A percentile compares a stretch with the other conserved stretches of the same genome.
These are phyloP conservation scores for Torymus texanus DNA, from an alignment of 2,888 invertebrate species.

Conservation along the genomic window DNA sequence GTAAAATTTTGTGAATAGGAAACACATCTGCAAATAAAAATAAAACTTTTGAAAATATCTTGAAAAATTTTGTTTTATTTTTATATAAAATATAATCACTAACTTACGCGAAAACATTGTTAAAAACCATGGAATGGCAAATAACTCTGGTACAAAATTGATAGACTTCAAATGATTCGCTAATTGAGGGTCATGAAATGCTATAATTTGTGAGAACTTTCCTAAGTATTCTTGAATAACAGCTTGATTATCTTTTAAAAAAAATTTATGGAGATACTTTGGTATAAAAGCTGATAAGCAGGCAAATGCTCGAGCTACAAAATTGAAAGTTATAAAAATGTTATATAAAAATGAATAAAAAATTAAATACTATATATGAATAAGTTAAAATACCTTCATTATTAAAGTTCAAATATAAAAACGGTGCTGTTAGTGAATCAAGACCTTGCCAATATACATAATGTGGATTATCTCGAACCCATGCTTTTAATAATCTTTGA, in stretches of 20 bases:
- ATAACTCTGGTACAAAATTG: slow-evolving; percentile 96
- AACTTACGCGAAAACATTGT: slow-evolving; percentile 98
- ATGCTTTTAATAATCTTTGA: slow-evolving; percentile 95
- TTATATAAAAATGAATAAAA: neutral
- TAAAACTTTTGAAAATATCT: neutral
- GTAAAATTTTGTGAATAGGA: slow-evolving; percentile 97
- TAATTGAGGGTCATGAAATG: slow-evolving; percentile 95
- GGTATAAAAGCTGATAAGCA: slow-evolving; percentile 97
- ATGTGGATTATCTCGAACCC: slow-evolving; percentile 94
- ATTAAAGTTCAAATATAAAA: slow-evolving; percentile 96
- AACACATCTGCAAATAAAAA: slow-evolving; percentile 88
- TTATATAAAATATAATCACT: neutral
- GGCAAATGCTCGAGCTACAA: slow-evolving; percentile 92
- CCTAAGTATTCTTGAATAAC: slow-evolving; percentile 98
- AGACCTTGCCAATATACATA: slow-evolving; percentile 99
- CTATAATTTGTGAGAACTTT: slow-evolving; percentile 96
- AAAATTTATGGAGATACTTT: slow-evolving; percentile 97
- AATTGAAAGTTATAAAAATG: slow-evolving; percentile 59
- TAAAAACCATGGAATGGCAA: slow-evolving; percentile 99
- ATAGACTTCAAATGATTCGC: slow-evolving; percentile 94
- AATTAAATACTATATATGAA: slow-evolving; percentile 15
- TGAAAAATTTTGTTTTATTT: too few relatives aligned
- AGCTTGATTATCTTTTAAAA: slow-evolving; percentile 96
- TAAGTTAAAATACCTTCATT: slow-evolving; percentile 83
- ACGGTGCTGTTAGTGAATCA: slow-evolving; percentile 98